These are phyloP conservation scores for Ectemnius lituratus DNA, from an alignment of 2,888 invertebrate species.

Conservation along the genomic window DNA sequence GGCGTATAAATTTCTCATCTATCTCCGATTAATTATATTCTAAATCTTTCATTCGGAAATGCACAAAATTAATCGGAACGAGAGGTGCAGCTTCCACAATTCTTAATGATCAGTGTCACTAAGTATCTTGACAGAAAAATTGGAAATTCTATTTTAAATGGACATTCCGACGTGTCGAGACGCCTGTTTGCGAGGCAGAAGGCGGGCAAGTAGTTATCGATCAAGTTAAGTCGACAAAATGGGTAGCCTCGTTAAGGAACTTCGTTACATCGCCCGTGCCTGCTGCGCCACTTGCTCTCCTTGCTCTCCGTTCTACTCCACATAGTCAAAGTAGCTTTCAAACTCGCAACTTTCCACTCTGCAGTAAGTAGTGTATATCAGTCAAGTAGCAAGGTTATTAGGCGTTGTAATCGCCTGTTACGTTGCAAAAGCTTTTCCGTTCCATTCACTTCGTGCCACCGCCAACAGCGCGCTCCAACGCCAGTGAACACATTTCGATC, in stretches of 20 bases:
- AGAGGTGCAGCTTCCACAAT: no score
- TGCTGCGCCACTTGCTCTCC: conserved; percentile 39
- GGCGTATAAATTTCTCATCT: no score
- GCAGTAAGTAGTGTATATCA: conserved; percentile 66
- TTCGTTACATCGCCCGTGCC: conserved; percentile 64
- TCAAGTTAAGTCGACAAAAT: conserved; percentile 72
- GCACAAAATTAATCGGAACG: no score
- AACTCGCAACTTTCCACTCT: conserved; percentile 73
- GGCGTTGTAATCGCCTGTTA: conserved; percentile 62
- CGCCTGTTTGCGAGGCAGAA: conserved; percentile 55
- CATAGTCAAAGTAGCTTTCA: conserved; percentile 72
- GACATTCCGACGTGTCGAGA: conserved; percentile 54
- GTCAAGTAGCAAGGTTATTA: conserved; percentile 65
- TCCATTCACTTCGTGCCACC: conserved; percentile 35
- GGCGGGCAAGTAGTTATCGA: conserved; percentile 73
- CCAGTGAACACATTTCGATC: no score
- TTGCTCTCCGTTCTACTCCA: conserved; percentile 42
- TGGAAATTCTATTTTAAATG: conserved; percentile 48
- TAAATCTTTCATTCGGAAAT: no score
- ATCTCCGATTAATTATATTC: no score
- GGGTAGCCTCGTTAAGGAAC: conserved; percentile 74
- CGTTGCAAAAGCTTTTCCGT: conserved; percentile 48
- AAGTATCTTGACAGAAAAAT: conserved; percentile 23
- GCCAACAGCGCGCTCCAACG: no score
- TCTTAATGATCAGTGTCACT: conserved; percentile 23